Evolutionary conservation across 2,797 vertebrate species (phyloP), one percentile per base, ranked within the genome.

Genomic region (Halcyon badia): DNA sequence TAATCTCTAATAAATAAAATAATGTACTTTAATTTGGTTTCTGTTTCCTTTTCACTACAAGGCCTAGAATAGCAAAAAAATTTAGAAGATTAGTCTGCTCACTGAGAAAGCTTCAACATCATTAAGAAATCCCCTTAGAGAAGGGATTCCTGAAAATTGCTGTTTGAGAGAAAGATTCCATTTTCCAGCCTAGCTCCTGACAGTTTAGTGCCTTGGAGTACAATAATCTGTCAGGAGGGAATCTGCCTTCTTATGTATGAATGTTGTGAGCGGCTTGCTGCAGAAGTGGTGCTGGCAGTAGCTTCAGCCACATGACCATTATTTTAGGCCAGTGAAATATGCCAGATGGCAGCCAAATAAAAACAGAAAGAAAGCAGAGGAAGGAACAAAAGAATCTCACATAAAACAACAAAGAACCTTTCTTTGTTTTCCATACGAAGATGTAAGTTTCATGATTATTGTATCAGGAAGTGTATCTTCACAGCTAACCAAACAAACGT

Each of bases 331-430:
- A 95, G 71, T 80, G 60, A 96, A 94, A 93, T 44, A 64, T 46
- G 82, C 82, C 95, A 97, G 93, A 94, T 95, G 88, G 87, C 88
- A 96, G 48, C 13, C 71, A 64, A 78, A 68, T 57, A 89, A 93
- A 94, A 97, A 82, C 52, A 93, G 58, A 94, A 65, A 93, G 42
- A 48, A 81, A 66, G n/a, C 52, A 76, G 52, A 73, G 25, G 60
- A 51, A 71, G 56, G 57, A 93, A 95, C 17, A 88, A 80, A 96
- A 94, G 68, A 68, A 80, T 61, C 68, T 46, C 62, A 76, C 25
- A 83, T 46, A 77, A 81, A 94, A 42, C 42, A 89, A 64, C 30
- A 69, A 65, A 77, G 57, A 82, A 87, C 9, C 10, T 56, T 90
- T 54, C 26, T 65, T 87, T 76, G 28, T 87, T 78, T 87, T 65